Conservation (phyloP, 2,113 vertebrate genomes). For the Brachypodius melanocephalos region DNA sequence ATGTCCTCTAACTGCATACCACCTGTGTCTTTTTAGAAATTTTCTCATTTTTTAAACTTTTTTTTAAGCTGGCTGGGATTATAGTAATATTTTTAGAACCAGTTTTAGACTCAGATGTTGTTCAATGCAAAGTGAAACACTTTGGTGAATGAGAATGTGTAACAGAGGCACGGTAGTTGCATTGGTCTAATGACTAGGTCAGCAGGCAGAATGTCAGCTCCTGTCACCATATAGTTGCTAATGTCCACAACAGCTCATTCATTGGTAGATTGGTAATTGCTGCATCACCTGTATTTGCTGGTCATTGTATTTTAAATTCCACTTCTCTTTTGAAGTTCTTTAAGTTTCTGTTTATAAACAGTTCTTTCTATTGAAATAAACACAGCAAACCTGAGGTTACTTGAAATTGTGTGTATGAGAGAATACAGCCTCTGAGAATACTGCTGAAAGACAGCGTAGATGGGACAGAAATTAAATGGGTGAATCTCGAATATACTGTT, state of each 20-base stretch:
- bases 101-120: not conserved
- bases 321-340: not conserved
- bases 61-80: not conserved
- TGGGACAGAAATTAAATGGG: not conserved
- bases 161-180: rapidly evolving
- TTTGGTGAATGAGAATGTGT: not conserved
- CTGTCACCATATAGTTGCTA: not conserved
- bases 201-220: not conserved
- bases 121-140: not conserved
- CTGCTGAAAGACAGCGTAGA: not conserved
- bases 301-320: not conserved
- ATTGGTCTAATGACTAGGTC: not conserved
- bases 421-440: not conserved
- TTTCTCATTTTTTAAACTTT: not conserved
- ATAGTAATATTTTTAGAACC: not conserved
- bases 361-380: not conserved
- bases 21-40: rapidly evolving
- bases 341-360: not conserved
- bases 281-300: not conserved
- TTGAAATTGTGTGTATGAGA: not conserved
- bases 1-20: not conserved
- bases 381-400: not conserved
- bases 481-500: not conserved
- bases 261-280: not conserved
- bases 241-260: not conserved